Evolutionary conservation across 2,888 invertebrate species (phyloP).

Genomic region (Parnassius apollo): DNA sequence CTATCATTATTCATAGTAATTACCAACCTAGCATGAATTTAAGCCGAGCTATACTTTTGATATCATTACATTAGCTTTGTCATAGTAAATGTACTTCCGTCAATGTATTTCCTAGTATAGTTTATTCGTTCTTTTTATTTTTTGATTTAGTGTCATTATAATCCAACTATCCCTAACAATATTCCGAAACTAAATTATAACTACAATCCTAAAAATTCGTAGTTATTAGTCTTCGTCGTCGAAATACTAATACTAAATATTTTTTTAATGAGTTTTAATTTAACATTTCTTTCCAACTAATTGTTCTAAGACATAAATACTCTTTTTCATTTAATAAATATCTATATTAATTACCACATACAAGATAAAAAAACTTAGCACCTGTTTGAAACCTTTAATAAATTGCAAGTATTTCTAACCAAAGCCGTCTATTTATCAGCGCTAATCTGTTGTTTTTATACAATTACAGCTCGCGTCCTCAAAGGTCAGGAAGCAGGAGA

Average conservation of each 20-base stretch:
- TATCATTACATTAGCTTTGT: slow-evolving; percentile 18
- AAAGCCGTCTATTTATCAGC: too few relatives aligned
- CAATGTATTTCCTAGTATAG: slow-evolving; percentile 17
- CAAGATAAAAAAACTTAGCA: too few relatives aligned
- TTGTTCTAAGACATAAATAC: neutral
- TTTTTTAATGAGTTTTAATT: neutral
- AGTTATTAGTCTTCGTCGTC: slow-evolving; percentile 17
- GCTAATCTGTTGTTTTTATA: slow-evolving; percentile 1
- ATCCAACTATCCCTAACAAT: slow-evolving; percentile 6
- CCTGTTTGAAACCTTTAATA: too few relatives aligned
- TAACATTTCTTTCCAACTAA: neutral
- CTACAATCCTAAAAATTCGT: neutral
- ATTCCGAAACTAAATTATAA: neutral
- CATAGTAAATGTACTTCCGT: slow-evolving; percentile 10
- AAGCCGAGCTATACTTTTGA: neutral
- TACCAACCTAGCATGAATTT: slow-evolving; percentile 14
- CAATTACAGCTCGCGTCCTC: slow-evolving; percentile 58
- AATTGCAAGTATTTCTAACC: too few relatives aligned
- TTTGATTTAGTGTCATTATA: slow-evolving; percentile 7
- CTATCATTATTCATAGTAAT: slow-evolving; percentile 5
- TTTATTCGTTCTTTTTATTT: slow-evolving; percentile 2
- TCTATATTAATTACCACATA: too few relatives aligned
- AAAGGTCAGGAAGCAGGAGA: slow-evolving; percentile 46
- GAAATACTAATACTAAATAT: neutral
- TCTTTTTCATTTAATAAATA: too few relatives aligned